Base-by-base conservation (phyloP, 2,888 invertebrate species). In the Amphipoea oculea region DNA sequence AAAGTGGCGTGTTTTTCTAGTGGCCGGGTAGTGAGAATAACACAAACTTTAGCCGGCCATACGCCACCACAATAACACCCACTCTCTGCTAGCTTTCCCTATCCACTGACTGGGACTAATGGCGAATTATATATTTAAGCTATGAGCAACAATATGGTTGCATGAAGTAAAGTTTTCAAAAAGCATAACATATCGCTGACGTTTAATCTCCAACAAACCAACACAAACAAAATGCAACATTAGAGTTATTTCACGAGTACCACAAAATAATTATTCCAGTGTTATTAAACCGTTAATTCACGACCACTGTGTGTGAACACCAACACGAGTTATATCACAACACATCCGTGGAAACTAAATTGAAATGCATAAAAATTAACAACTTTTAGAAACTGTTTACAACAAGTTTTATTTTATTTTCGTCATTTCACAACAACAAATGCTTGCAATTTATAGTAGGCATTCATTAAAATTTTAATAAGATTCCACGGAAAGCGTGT, bases 391-490 rank as follows among this genome's bases (percentile, higher is more conserved):
- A 87, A 81, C 63, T 65, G 71, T 78, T 76, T 62, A 40, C 36
- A 51, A 81, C 73, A 84, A 85, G 40, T 83, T 76, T 70, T 85
- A 84, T 75, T 84, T 85, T 81, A 83, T 75, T 86, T 86, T 79
- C 83, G 72, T 82, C 77, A 84, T 85, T 86, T 81, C 72, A 86
- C 80, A 86, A 85, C 89, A 91, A 93, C 90, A 91, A 93, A 91
- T 92, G 88, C 83, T 81, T 89, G 89, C 90, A 92, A 93, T 93
- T 93, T 92, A 92, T 93, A 92, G 91, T 90, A 92, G 87, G 89
- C 92, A 93, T 94, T 93, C 93, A 94, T 94, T 94, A 92, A 92
- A 94, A 93, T 89, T 93, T 94, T 94, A 94, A 94, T 94, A 94
- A 93, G 92, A 93, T 91, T 89, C 88, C 85, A 73, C 81, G 89